Conservation (phyloP, 1,140 invertebrate genomes). For the Harpegnathos saltator region DNA sequence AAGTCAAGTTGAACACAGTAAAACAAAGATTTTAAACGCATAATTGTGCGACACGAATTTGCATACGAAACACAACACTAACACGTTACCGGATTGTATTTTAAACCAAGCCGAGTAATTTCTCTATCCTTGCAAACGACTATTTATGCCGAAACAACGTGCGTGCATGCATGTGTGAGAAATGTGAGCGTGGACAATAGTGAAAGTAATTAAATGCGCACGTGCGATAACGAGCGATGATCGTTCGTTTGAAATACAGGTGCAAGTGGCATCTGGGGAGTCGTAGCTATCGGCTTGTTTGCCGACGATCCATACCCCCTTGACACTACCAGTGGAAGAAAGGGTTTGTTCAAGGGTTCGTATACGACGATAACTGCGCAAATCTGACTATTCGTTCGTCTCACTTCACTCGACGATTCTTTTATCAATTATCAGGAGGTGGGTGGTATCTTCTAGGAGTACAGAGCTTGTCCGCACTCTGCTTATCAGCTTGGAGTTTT, state of each 20-base stretch:
- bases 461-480: constrained; percentile 90
- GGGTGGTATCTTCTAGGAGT: constrained; percentile 95
- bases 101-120: no score
- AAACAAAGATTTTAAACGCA: no score
- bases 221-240: neutral
- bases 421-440: constrained; percentile 88
- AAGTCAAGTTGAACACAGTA: no score
- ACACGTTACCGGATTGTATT: no score
- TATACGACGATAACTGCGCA: neutral
- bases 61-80: no score
- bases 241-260: constrained; percentile 76
- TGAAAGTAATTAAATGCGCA: no score
- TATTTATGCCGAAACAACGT: no score
- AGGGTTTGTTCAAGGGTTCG: constrained; percentile 92
- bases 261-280: constrained; percentile 88
- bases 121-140: no score
- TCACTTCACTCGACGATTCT: neutral
- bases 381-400: neutral
- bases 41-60: no score
- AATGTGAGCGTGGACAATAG: no score
- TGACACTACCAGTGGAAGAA: constrained; percentile 91
- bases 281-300: constrained; percentile 95
- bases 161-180: no score
- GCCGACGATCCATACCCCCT: constrained; percentile 94
- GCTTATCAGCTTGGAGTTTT: constrained; percentile 91